Evolutionary conservation across 1,140 invertebrate species (phyloP).

Genomic region (Mycetomoellerius zeteki): DNA sequence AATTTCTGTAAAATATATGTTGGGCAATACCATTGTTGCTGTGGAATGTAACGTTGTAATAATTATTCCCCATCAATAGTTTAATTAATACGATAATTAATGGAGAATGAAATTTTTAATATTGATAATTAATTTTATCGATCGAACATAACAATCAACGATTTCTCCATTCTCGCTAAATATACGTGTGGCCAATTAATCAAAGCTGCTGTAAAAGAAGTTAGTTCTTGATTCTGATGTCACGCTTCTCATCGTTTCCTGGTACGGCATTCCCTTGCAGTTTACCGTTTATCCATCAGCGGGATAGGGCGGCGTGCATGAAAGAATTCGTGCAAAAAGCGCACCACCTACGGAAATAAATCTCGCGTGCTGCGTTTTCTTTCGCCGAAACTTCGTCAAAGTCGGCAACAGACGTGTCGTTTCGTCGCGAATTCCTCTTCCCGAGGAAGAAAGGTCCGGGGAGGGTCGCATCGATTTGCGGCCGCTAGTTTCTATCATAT

Average conservation of each 20-base stretch:
- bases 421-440: conserved; percentile 21
- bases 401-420: conserved; percentile 66
- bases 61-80: conserved; percentile 23
- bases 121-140: conserved; percentile 22
- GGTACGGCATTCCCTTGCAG: background rate
- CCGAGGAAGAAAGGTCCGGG: background rate
- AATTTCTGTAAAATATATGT: conserved; percentile 13
- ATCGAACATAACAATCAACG: conserved; percentile 1
- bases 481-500: conserved; percentile 26
- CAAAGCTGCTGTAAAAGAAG: background rate
- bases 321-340: conserved; percentile 48
- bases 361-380: conserved; percentile 31
- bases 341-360: conserved; percentile 18
- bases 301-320: conserved; percentile 22
- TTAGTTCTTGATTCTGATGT: background rate
- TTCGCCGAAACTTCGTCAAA: conserved; percentile 69
- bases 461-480: conserved; percentile 29
- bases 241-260: conserved; percentile 7
- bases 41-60: background rate
- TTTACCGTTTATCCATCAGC: conserved; percentile 42
- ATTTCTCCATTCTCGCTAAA: background rate
- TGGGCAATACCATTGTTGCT: background rate
- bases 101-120: conserved; percentile 15
- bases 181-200: background rate
- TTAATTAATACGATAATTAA: conserved; percentile 46